Evolutionary conservation across 2,113 vertebrate species (phyloP).

Genomic region (Drymodes brunneopygia): DNA sequence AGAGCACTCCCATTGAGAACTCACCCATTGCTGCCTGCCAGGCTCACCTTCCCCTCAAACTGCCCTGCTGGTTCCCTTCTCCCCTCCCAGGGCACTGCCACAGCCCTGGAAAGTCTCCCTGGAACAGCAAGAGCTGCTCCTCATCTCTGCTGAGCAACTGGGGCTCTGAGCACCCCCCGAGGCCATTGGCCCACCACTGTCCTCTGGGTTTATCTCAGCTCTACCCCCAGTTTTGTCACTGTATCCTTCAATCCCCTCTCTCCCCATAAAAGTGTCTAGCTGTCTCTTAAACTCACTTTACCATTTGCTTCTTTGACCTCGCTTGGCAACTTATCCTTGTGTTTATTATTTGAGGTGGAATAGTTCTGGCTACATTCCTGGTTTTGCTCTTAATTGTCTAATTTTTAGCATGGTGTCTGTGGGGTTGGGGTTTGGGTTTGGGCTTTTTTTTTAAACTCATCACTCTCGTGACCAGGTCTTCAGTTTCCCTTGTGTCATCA

Average conservation of each 20-base stretch:
- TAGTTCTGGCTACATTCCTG: conserved; percentile 42
- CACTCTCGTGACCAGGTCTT: neutral
- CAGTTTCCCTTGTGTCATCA: conserved; percentile 10
- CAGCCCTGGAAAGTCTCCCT: neutral
- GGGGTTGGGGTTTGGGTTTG: neutral
- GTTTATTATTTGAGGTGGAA: conserved; percentile 64
- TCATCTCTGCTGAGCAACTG: neutral
- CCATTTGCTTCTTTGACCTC: conserved; percentile 58
- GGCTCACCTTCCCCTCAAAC: neutral
- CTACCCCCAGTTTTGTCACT: conserved; percentile 31
- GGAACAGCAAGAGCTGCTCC: neutral
- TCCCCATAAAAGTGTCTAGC: conserved; percentile 58
- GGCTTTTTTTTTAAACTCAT: neutral
- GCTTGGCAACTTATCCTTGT: conserved; percentile 58
- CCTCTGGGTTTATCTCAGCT: conserved; percentile 33
- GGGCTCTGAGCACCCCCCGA: neutral
- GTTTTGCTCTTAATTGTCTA: conserved; percentile 38
- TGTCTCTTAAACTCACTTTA: conserved; percentile 64
- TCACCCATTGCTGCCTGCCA: neutral
- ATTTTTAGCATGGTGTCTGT: conserved; percentile 21
- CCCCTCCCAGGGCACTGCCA: neutral
- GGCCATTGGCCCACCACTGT: neutral
- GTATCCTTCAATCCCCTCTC: conserved; percentile 56
- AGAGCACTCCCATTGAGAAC: neutral
- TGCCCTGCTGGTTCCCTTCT: neutral